Evolutionary conservation across 2,113 vertebrate genomes (phyloP), one percentile per base, ranked within the genome.

Genomic region (Dermatemys mawii): DNA sequence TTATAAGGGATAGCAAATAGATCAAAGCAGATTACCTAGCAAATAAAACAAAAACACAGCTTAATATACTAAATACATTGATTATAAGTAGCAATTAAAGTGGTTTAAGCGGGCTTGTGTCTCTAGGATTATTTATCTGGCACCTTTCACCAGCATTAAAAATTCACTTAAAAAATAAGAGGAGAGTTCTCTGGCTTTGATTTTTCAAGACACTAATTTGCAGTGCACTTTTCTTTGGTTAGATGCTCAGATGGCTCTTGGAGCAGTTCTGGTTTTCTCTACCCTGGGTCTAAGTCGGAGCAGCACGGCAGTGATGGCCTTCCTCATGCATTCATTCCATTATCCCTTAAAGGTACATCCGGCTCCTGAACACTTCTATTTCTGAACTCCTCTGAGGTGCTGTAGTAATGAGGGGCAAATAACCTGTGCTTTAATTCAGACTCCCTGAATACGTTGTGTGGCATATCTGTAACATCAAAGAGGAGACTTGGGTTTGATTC

Each of bases 211-310:
- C 17, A 3, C 48, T 94, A 4, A 93, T 38, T 27, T 63, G 48
- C 90, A 87, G 73, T 29, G 93, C 93, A 76, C 83, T 10, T 90
- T 96, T 95, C 86, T 88, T 41, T 93, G 0, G 93, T 84, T 82
- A 98, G 98, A 98, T 11, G 3, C 90, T 63, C 95, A 98, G 88
- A 54, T 97, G 12, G 46, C 50, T 2, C 51, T 3, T 0, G 97
- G 95, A 83, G 98, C 98, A 1, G 96, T 98, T 49, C 94, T 99
- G 96, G 94, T 99, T 44, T 98, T 98, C 94, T 99, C 99, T 80
- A 98, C 85, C 8, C 88, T 94, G 76, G 99, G 99, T 32, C 96
- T 98, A 49, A 99, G 99, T 92, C 98, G 99, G 21, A 98, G 99
- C 96, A 98, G 98, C 67, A 93, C 98, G 0, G 96, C 83, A 2